These are phyloP conservation scores for Pristiophorus japonicus DNA, from an alignment of 2,113 vertebrate species.

Conservation along the genomic window DNA sequence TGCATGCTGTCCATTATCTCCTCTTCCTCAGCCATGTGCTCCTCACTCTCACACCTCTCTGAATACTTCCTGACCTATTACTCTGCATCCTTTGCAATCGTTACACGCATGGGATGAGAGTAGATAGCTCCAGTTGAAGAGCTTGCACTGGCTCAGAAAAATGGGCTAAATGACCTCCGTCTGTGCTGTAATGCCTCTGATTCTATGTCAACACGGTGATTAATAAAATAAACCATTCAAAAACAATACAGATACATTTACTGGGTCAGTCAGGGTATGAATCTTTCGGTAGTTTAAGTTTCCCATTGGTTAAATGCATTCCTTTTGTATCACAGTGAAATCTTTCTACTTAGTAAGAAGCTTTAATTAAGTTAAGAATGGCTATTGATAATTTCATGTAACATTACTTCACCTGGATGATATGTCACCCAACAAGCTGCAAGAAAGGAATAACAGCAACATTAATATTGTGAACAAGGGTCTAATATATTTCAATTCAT, in stretches of 20 bases:
- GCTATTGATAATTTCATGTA: neutral
- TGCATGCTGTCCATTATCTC: neutral
- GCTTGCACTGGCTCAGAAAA: neutral
- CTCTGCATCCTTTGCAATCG: too few relatives aligned
- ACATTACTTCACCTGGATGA: constrained; percentile 59
- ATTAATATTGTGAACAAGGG: neutral
- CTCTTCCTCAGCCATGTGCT: neutral
- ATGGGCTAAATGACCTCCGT: neutral
- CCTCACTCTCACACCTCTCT: neutral
- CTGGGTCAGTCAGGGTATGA: neutral
- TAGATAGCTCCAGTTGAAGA: too few relatives aligned
- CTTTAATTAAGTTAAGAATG: neutral
- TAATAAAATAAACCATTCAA: neutral
- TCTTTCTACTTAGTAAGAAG: neutral
- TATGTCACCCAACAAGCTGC: constrained; percentile 66
- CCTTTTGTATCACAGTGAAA: neutral
- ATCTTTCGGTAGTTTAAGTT: neutral
- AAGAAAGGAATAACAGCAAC: constrained; percentile 40
- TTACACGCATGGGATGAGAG: neutral
- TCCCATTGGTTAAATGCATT: neutral
- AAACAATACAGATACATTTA: neutral
- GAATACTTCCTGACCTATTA: neutral
- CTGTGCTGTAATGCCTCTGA: neutral
- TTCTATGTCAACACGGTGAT: neutral
- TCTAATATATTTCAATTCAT: neutral